Conservation (phyloP, 2,797 vertebrate genomes). For the Epinephelus malabaricus region DNA sequence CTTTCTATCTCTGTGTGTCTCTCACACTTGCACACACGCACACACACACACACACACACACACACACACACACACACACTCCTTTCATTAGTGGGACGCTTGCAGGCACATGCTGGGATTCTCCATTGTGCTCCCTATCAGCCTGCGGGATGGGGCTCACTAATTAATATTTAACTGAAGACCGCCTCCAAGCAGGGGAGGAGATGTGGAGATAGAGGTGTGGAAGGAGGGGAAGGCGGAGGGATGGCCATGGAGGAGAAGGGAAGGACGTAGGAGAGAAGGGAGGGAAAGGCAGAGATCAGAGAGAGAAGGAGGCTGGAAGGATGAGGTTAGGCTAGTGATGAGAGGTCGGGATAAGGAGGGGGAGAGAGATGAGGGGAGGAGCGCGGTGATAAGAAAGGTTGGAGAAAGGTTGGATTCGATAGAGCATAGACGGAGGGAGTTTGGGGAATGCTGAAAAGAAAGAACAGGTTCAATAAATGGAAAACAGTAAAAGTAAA, state of each 20-base stretch:
- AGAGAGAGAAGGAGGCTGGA: conserved; percentile 48
- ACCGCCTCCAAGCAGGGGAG: conserved; percentile 70
- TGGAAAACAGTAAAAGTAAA: not conserved
- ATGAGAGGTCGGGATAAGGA: conserved; percentile 60
- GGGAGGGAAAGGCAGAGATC: conserved; percentile 33
- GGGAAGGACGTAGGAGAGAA: conserved; percentile 40
- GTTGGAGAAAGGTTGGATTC: conserved; percentile 53
- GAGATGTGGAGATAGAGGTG: conserved; percentile 69
- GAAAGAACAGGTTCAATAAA: conserved; percentile 8
- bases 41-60: conserved; percentile 26
- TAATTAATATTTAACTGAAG: conserved; percentile 89
- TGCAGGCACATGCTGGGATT: conserved; percentile 76
- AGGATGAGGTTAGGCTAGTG: conserved; percentile 53
- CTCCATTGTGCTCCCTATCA: conserved; percentile 82
- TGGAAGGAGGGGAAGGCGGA: conserved; percentile 34
- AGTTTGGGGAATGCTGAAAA: conserved; percentile 30
- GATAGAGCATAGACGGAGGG: conserved; percentile 17
- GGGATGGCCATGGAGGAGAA: conserved; percentile 42
- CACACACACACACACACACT: conserved; percentile 35
- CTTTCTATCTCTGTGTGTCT: conserved; percentile 23
- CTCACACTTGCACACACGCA: not conserved
- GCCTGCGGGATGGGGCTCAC: conserved; percentile 78
- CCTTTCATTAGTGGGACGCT: conserved; percentile 79
- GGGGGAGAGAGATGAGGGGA: conserved; percentile 47
- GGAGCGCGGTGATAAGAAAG: conserved; percentile 45